Base-by-base conservation (phyloP, 2,113 vertebrate species). In the Poecile atricapillus region DNA sequence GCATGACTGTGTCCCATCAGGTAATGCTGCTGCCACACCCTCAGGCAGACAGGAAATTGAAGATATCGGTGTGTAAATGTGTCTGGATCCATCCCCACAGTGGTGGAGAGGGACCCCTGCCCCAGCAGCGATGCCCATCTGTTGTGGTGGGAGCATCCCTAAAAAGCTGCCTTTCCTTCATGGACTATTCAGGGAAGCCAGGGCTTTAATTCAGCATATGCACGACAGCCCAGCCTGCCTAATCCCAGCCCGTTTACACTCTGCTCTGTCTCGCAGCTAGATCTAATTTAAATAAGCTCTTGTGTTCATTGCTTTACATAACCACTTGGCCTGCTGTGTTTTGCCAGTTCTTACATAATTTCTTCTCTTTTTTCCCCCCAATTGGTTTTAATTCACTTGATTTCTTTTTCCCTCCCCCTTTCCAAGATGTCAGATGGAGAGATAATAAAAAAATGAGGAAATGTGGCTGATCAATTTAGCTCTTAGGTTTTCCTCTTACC, bases 321-420 rank as follows among this genome's bases (percentile, higher is more conserved):
- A 97, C 84, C 52, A 55, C 83, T 96, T 55, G 85, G 87, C 85
- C 84, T 75, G 83, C 85, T 78, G 74, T 71, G 76, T 88, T 95
- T 89, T 90, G 83, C 83, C 75, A 82, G 85, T 90, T 96, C 95
- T 97, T 97, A 96, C 80, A 59, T 97, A 97, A 96, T 97, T 96
- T 94, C 74, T 81, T 65, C 79, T 65, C 35, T 64, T 63, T 58
- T 13, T 6, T 1, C 1, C 3, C 39, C 64, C 33, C 56, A 55
- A 33, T 73, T 89, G 83, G 82, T 96, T 95, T 94, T 90, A 87
- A 96, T 96, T 94, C 63, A 70, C 33, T 97, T 81, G 71, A 87
- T 93, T 93, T 79, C 53, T 78, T 55, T 68, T 53, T 80, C 59
- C 71, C 59, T 73, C 71, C 56, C 60, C 56, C 69, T 62, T 74